Conservation (phyloP, 2,888 invertebrate genomes). For the Chymomyza procnemis region DNA sequence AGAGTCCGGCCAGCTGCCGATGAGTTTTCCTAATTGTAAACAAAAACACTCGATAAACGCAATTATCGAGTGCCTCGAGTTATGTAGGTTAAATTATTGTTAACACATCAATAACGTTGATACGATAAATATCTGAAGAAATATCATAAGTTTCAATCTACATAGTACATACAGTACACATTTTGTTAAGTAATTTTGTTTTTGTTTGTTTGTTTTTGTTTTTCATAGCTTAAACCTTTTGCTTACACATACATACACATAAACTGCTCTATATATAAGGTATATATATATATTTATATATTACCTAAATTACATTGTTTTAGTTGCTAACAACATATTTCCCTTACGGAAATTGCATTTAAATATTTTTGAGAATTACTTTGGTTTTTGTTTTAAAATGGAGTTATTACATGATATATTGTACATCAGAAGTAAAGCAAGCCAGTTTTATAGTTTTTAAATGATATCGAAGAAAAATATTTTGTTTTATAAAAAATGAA, state of each 20-base stretch:
- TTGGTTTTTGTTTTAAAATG: no score
- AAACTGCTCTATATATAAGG: conserved; percentile 6
- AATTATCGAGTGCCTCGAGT: conserved; percentile 4
- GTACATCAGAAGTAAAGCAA: not conserved
- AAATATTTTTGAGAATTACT: not conserved
- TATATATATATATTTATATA: no score
- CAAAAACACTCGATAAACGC: conserved; percentile 10
- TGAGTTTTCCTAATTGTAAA: conserved; percentile 50
- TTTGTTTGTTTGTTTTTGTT: no score
- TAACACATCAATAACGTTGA: conserved; percentile 69
- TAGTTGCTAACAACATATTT: not conserved
- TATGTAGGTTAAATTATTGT: conserved; percentile 21
- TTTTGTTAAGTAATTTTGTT: conserved; percentile 12
- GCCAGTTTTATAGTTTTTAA: no score
- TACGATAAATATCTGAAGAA: conserved; percentile 58
- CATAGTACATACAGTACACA: conserved; percentile 6
- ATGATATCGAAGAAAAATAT: no score
- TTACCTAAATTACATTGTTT: not conserved
- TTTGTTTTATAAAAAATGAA: no score
- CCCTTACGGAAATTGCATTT: not conserved
- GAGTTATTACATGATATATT: not conserved
- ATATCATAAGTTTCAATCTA: conserved; percentile 56
- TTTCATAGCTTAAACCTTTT: conserved; percentile 12
- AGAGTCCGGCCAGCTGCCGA: conserved; percentile 50
- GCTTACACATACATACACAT: conserved; percentile 17